A percentile compares a stretch with the other conserved stretches of the same genome.
phyloP scores from a whole-genome alignment of 1,140 invertebrate species.

The Berghia stephanieae region DNA sequence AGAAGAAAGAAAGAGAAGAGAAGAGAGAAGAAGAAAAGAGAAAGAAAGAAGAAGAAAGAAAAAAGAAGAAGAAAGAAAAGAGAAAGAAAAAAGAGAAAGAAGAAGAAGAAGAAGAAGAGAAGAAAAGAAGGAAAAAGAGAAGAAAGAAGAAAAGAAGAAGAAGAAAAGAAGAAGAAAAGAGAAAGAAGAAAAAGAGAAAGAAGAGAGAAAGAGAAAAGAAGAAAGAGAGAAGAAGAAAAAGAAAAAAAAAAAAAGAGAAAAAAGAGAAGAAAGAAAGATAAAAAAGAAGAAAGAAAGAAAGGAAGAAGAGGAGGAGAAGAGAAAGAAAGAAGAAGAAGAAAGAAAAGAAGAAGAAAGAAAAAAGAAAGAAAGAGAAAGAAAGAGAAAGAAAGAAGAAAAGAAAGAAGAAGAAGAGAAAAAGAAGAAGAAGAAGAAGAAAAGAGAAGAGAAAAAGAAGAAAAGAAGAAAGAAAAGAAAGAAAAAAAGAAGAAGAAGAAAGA shows the following conservation, averaged over 20 bases:
- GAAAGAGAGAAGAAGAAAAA: background rate
- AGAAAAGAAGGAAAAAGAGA: background rate
- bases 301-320: background rate
- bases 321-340: background rate
- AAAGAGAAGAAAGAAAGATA: background rate
- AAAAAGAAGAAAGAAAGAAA: background rate
- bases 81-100: background rate
- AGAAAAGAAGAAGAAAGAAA: background rate
- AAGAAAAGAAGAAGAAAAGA: background rate
- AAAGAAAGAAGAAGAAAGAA: background rate
- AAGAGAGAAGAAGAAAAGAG: background rate
- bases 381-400: background rate
- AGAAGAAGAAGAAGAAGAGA: background rate
- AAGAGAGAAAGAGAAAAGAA: background rate
- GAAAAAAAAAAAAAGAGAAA: background rate
- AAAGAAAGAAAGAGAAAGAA: background rate
- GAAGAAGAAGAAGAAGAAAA: background rate
- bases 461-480: constrained; percentile 14
- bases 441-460: constrained; percentile 5
- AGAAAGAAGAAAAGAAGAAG: constrained; percentile 12
- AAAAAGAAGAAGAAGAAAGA: constrained; percentile 1
- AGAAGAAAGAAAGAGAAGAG: background rate
- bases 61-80: background rate
- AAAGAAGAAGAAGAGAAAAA: background rate
- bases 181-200: background rate